phyloP scores from a whole-genome alignment of 53 echinoderm and acorn worm species.

The Henricia sp. region DNA sequence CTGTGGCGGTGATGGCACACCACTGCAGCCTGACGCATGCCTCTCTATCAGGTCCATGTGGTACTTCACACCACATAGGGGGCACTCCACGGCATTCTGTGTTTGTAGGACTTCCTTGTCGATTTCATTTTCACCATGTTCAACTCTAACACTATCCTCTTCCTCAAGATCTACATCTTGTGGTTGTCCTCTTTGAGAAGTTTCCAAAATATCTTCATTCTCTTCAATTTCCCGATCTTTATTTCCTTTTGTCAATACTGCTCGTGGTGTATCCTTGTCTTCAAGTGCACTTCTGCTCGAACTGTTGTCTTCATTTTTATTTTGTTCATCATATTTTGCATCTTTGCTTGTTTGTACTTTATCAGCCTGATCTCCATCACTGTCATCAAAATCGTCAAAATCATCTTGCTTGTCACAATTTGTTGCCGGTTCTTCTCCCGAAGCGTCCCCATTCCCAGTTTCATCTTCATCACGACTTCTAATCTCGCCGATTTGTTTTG shows the following conservation, averaged over 20 bases:
- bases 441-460: neutral
- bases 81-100: constrained; percentile 79
- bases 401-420: neutral
- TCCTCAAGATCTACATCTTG: constrained; percentile 9
- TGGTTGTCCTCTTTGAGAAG: neutral
- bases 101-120: neutral
- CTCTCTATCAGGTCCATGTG: constrained; percentile 75
- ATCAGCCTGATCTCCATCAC: too few relatives aligned
- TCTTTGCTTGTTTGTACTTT: too few relatives aligned
- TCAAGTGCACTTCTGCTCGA: too few relatives aligned
- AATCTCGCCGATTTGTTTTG: neutral
- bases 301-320: too few relatives aligned
- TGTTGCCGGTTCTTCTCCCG: neutral
- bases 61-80: constrained; percentile 78
- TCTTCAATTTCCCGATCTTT: neutral
- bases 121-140: constrained; percentile 25
- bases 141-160: neutral
- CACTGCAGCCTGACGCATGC: constrained; percentile 91
- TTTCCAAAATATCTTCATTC: neutral
- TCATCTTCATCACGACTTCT: neutral
- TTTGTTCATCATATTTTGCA: too few relatives aligned
- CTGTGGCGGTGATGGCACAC: constrained; percentile 48
- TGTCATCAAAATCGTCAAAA: too few relatives aligned
- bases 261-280: too few relatives aligned
- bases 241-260: neutral